Evolutionary conservation across 2,888 invertebrate species (phyloP).

Genomic region (Neria commutata): DNA sequence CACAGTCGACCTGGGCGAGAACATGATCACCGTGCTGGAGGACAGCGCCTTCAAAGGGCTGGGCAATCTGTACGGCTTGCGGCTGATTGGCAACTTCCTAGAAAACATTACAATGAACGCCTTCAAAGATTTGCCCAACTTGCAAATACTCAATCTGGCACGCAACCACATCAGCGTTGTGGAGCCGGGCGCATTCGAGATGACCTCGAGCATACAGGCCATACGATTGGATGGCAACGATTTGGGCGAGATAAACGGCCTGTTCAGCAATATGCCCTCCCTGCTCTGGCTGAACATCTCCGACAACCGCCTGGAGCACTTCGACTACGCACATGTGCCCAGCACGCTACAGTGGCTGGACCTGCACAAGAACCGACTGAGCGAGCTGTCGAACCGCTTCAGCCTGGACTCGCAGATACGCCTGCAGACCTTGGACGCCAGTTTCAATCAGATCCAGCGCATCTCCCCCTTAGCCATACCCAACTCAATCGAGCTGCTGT

Average conservation of each 20-base stretch:
- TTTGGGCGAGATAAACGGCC: conserved; percentile 79
- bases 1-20: conserved; percentile 90
- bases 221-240: conserved; percentile 86
- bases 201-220: conserved; percentile 80
- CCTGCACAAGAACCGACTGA: conserved; percentile 84
- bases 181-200: conserved; percentile 81
- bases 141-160: conserved; percentile 87
- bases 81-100: conserved; percentile 87
- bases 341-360: conserved; percentile 85
- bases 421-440: conserved; percentile 85
- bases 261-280: conserved; percentile 83
- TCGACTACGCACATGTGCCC: conserved; percentile 87
- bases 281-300: conserved; percentile 90
- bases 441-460: conserved; percentile 84
- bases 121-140: conserved; percentile 77
- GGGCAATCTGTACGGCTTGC: conserved; percentile 83
- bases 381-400: conserved; percentile 78
- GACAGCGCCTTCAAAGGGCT: conserved; percentile 84
- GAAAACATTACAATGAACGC: conserved; percentile 81
- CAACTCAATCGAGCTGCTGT: conserved; percentile 82
- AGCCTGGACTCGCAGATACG: conserved; percentile 71
- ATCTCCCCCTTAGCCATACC: conserved; percentile 80
- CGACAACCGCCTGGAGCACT: conserved; percentile 86
- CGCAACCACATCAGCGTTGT: conserved; percentile 80
- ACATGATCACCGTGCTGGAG: conserved; percentile 80